These are phyloP conservation scores for Elanoides forficatus DNA, from an alignment of 2,113 vertebrate genomes.

Conservation along the genomic window DNA sequence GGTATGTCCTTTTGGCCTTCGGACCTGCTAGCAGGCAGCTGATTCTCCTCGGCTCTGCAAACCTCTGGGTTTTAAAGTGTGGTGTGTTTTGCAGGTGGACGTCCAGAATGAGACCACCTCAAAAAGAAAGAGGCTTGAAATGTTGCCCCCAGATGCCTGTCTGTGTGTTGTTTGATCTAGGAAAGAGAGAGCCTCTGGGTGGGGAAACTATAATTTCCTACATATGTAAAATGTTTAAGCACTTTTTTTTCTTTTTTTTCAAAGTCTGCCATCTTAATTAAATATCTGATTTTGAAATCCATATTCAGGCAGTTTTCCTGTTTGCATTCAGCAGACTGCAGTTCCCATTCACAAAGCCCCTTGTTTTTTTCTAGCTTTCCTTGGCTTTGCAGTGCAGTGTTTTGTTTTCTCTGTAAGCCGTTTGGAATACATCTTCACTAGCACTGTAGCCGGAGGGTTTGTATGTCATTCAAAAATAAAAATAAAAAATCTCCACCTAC, in stretches of 20 bases:
- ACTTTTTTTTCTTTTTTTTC: background rate
- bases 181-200: background rate
- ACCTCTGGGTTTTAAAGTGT: background rate
- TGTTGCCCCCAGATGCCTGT: background rate
- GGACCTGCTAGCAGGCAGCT: background rate
- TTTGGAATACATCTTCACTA: background rate
- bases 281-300: background rate
- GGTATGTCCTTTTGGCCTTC: background rate
- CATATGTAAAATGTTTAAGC: background rate
- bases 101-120: background rate
- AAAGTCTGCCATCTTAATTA: slow-evolving; percentile 1
- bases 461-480: slow-evolving; percentile 61
- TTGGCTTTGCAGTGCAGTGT: background rate
- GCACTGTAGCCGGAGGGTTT: slow-evolving; percentile 28
- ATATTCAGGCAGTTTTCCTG: background rate
- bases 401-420: slow-evolving; percentile 21
- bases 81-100: background rate
- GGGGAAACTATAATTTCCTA: background rate
- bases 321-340: background rate
- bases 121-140: background rate
- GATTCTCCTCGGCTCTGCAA: background rate
- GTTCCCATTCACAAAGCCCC: background rate
- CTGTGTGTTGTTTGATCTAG: background rate
- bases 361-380: background rate
- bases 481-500: slow-evolving; percentile 56